Base-by-base conservation (phyloP, 2,888 invertebrate genomes). In the Aspidiotus rigidus region DNA sequence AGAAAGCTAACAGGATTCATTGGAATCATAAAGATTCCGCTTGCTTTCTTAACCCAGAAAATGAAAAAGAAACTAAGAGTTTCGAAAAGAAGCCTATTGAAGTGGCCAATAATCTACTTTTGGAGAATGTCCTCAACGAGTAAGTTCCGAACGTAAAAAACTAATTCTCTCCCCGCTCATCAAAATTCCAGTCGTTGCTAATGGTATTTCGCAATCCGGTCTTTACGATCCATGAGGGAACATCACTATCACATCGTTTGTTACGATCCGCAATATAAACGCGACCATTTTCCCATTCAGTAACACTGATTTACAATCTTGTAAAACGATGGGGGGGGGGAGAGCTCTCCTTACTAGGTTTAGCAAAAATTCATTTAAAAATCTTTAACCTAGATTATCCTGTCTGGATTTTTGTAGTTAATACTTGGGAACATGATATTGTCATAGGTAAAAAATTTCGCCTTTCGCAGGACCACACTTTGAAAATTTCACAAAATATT, bases 101-200 rank as follows among this genome's bases (percentile, higher is more conserved):
- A 44, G 49, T 44, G 49, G 49, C 49, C 11, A 44, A 44, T 44
- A 44, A 44, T 44, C 49, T 44, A 44, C 49, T 44, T 44, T 11
- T 44, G 49, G 49, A 44, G 11, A 11, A 11, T 11, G 11, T 44
- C 11, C 49, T 44, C 49, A 44, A 44, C 49, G 49, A 44, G 11
- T 44, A 8, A 11, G 49, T 44, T 44, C 49, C 49, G 49, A 11
- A 44, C 11, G 49, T 44, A 44, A 44, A 44, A 44, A 44, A 44
- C 49, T 44, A 44, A 44, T 44, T 44, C 49, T 44, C 49, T 44
- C 49, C 49, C 49, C 49, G 49, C 49, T 44, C 49, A 44, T 44
- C 11, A 44, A 44, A 44, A 44, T 44, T 44, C 49, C 49, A 44
- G 49, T 44, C 11, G 49, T 44, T 44, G 49, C 49, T 44, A 44